Percentiles rank a stretch among this genome's conserved stretches.
Evolutionary conservation across 2,888 invertebrate species (phyloP).

Genomic region (Sympetrum striolatum): DNA sequence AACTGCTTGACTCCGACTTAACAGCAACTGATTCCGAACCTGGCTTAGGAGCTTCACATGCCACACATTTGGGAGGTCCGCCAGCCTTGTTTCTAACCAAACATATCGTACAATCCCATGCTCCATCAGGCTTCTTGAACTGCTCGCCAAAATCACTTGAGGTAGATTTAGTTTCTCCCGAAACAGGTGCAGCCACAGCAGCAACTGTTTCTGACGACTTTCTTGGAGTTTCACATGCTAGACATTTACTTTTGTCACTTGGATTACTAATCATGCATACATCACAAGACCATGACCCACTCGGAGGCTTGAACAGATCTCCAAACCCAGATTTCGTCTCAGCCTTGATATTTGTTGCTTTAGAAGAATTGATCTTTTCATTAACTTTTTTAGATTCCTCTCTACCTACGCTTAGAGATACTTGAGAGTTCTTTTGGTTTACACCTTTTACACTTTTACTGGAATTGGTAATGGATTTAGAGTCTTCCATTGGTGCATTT

Average conservation of each 20-base stretch:
- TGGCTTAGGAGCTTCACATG: slow-evolving; percentile 55
- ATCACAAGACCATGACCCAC: slow-evolving; percentile 57
- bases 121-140: slow-evolving; percentile 50
- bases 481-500: slow-evolving; percentile 55
- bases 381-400: slow-evolving; percentile 53
- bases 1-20: not conserved
- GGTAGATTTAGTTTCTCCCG: too few species aligned
- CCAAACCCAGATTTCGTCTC: slow-evolving; percentile 53
- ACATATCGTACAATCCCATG: slow-evolving; percentile 59
- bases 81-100: slow-evolving; percentile 56
- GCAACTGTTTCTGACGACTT: too few species aligned
- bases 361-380: slow-evolving; percentile 44
- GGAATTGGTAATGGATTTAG: slow-evolving; percentile 64
- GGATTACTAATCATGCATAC: slow-evolving; percentile 58
- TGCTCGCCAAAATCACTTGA: slow-evolving; percentile 32
- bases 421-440: slow-evolving; percentile 64
- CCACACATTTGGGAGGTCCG: slow-evolving; percentile 53
- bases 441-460: slow-evolving; percentile 75
- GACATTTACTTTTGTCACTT: not conserved
- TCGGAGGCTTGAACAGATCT: slow-evolving; percentile 54
- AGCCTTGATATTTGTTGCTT: slow-evolving; percentile 42
- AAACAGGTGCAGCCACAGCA: too few species aligned
- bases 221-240: not conserved
- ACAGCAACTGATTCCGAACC: not conserved
- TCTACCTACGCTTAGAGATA: slow-evolving; percentile 65